Percentiles rank a stretch among this genome's conserved stretches.
phyloP scores from a whole-genome alignment of 2,888 invertebrate genomes.

The Drosophila monieri region DNA sequence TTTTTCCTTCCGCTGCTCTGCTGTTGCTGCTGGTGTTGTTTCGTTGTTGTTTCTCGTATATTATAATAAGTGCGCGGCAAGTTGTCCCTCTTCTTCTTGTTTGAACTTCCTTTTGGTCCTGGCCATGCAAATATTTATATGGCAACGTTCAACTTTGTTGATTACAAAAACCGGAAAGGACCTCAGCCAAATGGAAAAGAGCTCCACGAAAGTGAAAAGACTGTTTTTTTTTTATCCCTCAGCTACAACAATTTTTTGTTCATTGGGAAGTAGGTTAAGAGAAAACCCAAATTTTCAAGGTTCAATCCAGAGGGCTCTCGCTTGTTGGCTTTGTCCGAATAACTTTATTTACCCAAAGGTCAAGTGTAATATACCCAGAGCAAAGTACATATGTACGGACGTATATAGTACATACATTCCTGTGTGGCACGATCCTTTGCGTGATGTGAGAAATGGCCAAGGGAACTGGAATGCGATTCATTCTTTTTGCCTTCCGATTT shows the following conservation, averaged over 20 bases:
- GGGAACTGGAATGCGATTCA: constrained; percentile 18
- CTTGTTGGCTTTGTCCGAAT: constrained; percentile 22
- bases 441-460: constrained; percentile 53
- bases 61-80: constrained; percentile 60
- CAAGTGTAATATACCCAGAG: constrained; percentile 53
- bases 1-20: constrained; percentile 7
- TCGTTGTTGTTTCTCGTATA: constrained; percentile 30
- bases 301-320: constrained; percentile 48
- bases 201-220: constrained; percentile 41
- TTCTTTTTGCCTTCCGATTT: constrained; percentile 30
- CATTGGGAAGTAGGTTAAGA: constrained; percentile 61
- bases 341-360: constrained; percentile 56
- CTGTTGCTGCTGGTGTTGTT: constrained; percentile 17
- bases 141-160: constrained; percentile 49
- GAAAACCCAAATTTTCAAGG: constrained; percentile 63
- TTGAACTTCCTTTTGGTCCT: constrained; percentile 23
- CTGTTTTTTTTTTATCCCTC: constrained; percentile 32
- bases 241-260: constrained; percentile 6
- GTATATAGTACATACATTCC: constrained; percentile 9
- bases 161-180: constrained; percentile 46
- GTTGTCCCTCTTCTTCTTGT: constrained; percentile 27
- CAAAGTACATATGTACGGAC: constrained; percentile 3
- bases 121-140: constrained; percentile 53
- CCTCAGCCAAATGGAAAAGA: constrained; percentile 12
- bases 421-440: constrained; percentile 43